Evolutionary conservation across 2,113 vertebrate species (phyloP).

Genomic region (Petroica traversi): DNA sequence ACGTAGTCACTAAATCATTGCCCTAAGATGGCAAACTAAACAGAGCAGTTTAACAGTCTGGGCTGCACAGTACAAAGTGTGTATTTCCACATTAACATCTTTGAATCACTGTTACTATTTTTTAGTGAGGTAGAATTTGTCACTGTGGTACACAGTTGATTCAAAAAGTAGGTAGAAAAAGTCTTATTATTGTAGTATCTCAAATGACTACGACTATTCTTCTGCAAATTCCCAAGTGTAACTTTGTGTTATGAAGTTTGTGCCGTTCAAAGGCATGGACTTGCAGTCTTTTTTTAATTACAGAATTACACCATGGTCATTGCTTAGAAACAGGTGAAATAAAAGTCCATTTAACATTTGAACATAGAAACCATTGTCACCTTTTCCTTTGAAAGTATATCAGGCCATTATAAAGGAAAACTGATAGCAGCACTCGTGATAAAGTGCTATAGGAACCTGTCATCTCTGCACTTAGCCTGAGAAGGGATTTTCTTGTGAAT

Average conservation of each 20-base stretch:
- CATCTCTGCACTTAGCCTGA: neutral
- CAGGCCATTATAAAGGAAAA: neutral
- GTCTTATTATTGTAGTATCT: neutral
- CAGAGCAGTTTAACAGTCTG: neutral
- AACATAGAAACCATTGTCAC: conserved; percentile 10
- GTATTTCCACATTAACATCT: neutral
- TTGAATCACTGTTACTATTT: neutral
- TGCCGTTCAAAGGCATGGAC: neutral
- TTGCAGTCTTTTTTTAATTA: neutral
- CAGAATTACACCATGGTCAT: neutral
- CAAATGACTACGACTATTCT: neutral
- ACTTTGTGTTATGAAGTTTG: neutral
- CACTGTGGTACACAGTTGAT: neutral
- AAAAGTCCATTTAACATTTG: neutral
- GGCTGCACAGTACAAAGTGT: neutral
- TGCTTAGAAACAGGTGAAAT: conserved; percentile 1
- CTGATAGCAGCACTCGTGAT: neutral
- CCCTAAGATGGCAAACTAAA: neutral
- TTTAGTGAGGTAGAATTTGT: neutral
- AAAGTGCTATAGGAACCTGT: conserved; percentile 9
- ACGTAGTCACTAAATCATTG: neutral
- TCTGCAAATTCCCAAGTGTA: neutral
- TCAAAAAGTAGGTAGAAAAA: neutral
- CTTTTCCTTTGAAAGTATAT: neutral
- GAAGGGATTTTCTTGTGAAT: neutral